These are phyloP conservation scores for Toxotes chatareus DNA, from an alignment of 2,113 vertebrate genomes.

Conservation along the genomic window DNA sequence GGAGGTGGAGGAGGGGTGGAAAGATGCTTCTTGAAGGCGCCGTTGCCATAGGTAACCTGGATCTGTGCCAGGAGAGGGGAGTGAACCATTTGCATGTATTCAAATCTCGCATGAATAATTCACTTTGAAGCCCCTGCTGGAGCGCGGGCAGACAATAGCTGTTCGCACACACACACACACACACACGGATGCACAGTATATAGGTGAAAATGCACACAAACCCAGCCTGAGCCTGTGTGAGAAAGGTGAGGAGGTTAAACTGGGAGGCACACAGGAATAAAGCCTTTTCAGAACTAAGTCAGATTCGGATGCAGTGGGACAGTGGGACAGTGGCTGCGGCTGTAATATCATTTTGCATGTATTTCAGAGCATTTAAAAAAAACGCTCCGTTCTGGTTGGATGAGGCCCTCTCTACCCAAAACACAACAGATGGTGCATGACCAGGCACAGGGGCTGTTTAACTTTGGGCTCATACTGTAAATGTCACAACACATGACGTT, in stretches of 20 bases:
- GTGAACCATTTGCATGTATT: conserved; percentile 86
- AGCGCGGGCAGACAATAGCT: conserved; percentile 74
- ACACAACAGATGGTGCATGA: conserved; percentile 28
- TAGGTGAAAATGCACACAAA: conserved; percentile 20
- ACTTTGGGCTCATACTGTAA: conserved; percentile 36
- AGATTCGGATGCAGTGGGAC: conserved; percentile 37
- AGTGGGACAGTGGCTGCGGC: conserved; percentile 21
- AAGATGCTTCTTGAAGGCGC: conserved; percentile 77
- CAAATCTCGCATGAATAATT: conserved; percentile 88
- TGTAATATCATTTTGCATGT: neutral
- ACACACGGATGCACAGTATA: conserved; percentile 39
- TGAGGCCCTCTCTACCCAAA: neutral
- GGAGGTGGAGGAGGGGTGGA: conserved; percentile 57
- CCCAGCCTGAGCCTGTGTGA: conserved; percentile 52
- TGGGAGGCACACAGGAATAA: conserved; percentile 52
- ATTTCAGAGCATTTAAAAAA: neutral
- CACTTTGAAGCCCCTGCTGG: conserved; percentile 74
- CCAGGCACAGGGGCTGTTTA: conserved; percentile 31
- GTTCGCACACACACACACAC: conserved; percentile 46
- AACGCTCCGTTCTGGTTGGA: neutral
- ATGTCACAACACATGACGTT: conserved; percentile 23
- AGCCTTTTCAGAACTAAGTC: conserved; percentile 43
- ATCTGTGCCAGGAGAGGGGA: conserved; percentile 77
- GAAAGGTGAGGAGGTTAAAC: conserved; percentile 73
- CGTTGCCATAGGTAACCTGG: conserved; percentile 87